Conservation (phyloP, 2,113 vertebrate species). For the Synchiropus splendidus region DNA sequence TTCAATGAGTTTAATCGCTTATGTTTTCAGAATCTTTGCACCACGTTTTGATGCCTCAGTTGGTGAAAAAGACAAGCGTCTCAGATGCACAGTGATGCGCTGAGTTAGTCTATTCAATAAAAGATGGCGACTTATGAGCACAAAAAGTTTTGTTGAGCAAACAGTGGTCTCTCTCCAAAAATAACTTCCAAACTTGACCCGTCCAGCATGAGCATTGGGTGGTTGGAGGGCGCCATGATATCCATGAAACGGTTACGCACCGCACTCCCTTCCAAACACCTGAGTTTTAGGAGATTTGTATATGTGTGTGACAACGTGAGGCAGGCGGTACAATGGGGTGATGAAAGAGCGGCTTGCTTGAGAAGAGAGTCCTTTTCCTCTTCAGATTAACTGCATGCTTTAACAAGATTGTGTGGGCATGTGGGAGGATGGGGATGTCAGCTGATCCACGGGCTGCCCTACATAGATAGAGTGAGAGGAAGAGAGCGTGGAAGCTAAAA, state of each 20-base stretch:
- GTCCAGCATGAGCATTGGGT: background rate
- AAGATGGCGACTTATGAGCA: too few species aligned
- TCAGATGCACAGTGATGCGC: too few species aligned
- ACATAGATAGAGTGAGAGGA: constrained; percentile 49
- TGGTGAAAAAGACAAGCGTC: too few species aligned
- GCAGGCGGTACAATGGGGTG: constrained; percentile 46
- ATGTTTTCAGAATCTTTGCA: too few species aligned
- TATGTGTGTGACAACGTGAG: constrained; percentile 29
- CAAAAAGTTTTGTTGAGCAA: too few species aligned
- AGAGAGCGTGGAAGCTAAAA: constrained; percentile 34
- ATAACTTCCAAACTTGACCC: too few species aligned
- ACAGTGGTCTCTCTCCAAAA: too few species aligned
- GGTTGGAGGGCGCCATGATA: constrained; percentile 10
- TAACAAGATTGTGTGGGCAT: constrained; percentile 68
- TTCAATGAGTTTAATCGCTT: too few species aligned
- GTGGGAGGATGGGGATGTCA: constrained; percentile 69
- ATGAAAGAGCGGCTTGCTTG: constrained; percentile 48
- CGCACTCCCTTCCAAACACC: constrained; percentile 16
- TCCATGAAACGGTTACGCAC: background rate
- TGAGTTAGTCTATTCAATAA: too few species aligned
- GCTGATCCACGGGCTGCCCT: constrained; percentile 66
- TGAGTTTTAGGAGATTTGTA: constrained; percentile 25
- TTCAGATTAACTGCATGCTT: constrained; percentile 63
- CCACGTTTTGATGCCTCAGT: too few species aligned
- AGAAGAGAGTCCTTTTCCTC: constrained; percentile 49